These are phyloP conservation scores for Pandemis corylana DNA, from an alignment of 2,888 invertebrate genomes.

Conservation along the genomic window DNA sequence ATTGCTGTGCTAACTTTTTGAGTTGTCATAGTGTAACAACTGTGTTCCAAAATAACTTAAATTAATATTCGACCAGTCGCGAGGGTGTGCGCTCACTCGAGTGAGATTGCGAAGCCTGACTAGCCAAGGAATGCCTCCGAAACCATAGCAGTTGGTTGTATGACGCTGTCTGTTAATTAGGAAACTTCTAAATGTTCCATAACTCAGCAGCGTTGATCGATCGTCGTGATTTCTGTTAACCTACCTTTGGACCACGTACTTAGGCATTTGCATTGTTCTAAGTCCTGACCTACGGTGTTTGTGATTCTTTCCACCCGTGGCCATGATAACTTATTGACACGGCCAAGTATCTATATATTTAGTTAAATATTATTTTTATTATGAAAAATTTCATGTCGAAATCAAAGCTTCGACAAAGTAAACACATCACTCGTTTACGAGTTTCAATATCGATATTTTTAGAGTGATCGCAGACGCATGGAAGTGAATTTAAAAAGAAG, in stretches of 20 bases:
- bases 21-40: not conserved
- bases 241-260: not conserved
- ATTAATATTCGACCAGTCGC: not conserved
- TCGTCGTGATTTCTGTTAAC: not conserved
- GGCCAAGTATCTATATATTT: too few species aligned
- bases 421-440: conserved; percentile 38
- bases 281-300: too few species aligned
- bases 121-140: conserved; percentile 9
- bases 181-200: conserved; percentile 11
- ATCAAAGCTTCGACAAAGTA: conserved; percentile 21
- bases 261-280: too few species aligned
- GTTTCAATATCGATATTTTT: conserved; percentile 38
- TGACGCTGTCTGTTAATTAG: conserved; percentile 25
- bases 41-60: not conserved
- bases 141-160: conserved; percentile 23
- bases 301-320: too few species aligned
- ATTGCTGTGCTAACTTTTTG: not conserved
- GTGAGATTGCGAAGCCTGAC: conserved; percentile 3
- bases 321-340: too few species aligned
- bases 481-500: conserved; percentile 20
- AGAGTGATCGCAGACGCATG: conserved; percentile 27
- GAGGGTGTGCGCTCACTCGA: not conserved
- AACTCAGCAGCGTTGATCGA: not conserved
- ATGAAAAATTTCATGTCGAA: conserved; percentile 13
- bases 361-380: not conserved